Evolutionary conservation across 2,113 vertebrate species (phyloP), one percentile per base, ranked within the genome.

Genomic region (Orthonyx spaldingii): DNA sequence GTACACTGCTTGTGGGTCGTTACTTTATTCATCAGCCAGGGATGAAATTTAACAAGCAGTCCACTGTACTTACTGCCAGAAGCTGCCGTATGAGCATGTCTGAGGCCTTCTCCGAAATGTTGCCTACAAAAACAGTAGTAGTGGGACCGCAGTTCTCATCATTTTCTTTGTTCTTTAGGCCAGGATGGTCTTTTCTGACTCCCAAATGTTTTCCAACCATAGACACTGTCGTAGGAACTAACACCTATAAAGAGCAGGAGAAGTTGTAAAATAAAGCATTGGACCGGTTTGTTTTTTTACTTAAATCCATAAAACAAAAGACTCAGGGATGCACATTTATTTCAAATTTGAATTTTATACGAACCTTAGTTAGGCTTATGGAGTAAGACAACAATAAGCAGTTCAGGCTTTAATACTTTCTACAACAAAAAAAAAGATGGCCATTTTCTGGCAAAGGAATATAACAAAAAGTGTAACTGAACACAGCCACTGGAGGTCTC

Each of bases 61-160:
- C 4, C 5, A 2, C 70, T 80, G 80, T 81, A 96, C 99, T 99
- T 98, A 99, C 99, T 77, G 99, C 99, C 63, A 99, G 97, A 74
- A 99, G 98, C 91, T 99, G 99, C 97, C 99, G 97, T 96, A 99
- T 99, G 46, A 99, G 98, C 99, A 99, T 99, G 90, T 99, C 99
- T 9, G 99, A 99, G 20, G 99, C 99, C 97, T 99, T 99, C 94
- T 99, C 99, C 3, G 99, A 99, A 96, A 99, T 99, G 95, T 99
- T 99, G 79, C 99, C 99, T 66, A 99, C 99, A 97, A 99, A 99
- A 81, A 99, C 99, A 0, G 99, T 99, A 64, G 99, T 99, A 15
- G 99, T 99, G 33, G 99, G 99, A 30, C 99, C 99, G 1, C 98
- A 98, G 92, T 98, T 99, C 90, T 99, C 99, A 64, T 99, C 99